A percentile compares a stretch with the other conserved stretches of the same genome.
Evolutionary conservation across 1,140 invertebrate genomes (phyloP).

Genomic region (Pseudomyrmex gracilis): DNA sequence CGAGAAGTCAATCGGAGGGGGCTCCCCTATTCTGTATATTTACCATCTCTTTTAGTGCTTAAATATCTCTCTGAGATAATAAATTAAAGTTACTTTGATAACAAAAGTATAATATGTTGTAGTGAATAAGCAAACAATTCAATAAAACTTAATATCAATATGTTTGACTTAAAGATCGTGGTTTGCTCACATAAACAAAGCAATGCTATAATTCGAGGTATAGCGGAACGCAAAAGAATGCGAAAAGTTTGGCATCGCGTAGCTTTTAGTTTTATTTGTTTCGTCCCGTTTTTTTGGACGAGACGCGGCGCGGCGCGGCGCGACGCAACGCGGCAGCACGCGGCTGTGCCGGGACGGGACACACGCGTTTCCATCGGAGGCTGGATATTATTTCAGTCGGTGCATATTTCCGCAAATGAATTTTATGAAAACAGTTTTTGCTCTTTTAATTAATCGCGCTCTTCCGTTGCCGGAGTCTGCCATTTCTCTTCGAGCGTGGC

Average conservation of each 20-base stretch:
- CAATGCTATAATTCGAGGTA: no score
- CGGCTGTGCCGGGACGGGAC: conserved; percentile 52
- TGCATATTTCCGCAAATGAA: conserved; percentile 86
- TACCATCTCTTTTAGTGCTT: no score
- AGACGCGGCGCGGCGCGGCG: conserved; percentile 10
- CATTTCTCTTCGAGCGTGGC: conserved; percentile 23
- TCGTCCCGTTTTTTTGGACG: conserved; percentile 60
- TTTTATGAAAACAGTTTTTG: conserved; percentile 86
- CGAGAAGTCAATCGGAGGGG: no score
- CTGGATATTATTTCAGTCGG: conserved; percentile 85
- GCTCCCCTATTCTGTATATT: no score
- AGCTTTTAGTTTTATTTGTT: conserved; percentile 70
- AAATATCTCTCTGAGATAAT: no score
- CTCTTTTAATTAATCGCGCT: conserved; percentile 85
- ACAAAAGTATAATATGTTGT: not conserved
- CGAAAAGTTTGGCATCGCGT: conserved; percentile 80
- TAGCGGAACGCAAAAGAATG: conserved; percentile 81
- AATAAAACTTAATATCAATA: conserved; percentile 12
- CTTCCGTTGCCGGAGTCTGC: conserved; percentile 63
- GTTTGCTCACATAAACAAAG: not conserved
- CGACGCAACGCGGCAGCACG: conserved; percentile 8
- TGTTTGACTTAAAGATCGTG: conserved; percentile 13
- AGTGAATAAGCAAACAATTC: not conserved
- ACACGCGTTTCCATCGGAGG: conserved; percentile 73
- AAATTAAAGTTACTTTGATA: no score